Base-by-base conservation (phyloP, 2,888 invertebrate species). In the Synanthedon andrenaeformis region DNA sequence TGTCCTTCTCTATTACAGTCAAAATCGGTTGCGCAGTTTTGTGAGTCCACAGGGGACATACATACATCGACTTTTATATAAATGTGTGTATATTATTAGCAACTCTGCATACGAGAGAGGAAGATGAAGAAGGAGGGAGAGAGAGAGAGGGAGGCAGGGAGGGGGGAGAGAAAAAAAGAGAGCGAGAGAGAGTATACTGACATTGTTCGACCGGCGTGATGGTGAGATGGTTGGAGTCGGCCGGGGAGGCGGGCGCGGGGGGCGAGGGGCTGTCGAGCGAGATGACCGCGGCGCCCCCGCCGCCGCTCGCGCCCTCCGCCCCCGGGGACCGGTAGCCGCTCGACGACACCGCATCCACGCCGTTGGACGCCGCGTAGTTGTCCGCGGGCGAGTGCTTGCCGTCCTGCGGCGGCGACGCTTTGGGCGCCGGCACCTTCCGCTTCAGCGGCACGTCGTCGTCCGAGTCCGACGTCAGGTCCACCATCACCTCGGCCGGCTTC, bases 391-490 rank as follows among this genome's bases (percentile, higher is more conserved):
- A 82, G 51, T 70, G 58, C 23, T 64, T 66, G 49, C 63, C 53
- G 17, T 78, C 79, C 49, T 75, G 77, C 1, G 89, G 84, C 51
- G 89, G 89, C 4, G 88, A 74, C 49, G 72, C 64, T 52, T 82
- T 82, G 61, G 82, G 76, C 59, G 66, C 76, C 5, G 82, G 74
- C 55, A 73, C 82, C 70, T 90, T 90, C 64, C 91, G 82, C 73
- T 91, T 91, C 58, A 92, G 87, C 12, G 92, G 91, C 69, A 91
- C 79, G 63, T 92, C 92, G 65, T 92, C 90, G 57, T 93, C 93
- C 0, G 92, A 92, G 77, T 93, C 93, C 1, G 93, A 93, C 0
- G 93, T 93, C 59, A 93, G 83, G 77, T 94, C 94, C 17, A 93
- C 92, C 3, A 90, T 77, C 1, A 79, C 73, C 45, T 82, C 83